Percentiles rank a stretch among this genome's conserved stretches.
Conservation (phyloP, 2,797 vertebrate species). For the Yasuhikotakia modesta region DNA sequence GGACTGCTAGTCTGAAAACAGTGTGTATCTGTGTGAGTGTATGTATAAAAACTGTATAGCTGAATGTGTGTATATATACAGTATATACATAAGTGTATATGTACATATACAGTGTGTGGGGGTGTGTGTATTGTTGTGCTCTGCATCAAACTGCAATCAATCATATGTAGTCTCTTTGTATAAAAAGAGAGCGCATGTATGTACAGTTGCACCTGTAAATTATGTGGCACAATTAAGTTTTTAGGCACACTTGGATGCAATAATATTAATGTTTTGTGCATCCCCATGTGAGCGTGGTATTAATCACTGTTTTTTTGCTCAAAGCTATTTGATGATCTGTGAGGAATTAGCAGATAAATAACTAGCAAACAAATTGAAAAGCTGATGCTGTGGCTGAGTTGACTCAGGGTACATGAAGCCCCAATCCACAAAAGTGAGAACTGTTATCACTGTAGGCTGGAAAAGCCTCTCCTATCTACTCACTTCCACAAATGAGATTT, state of each 20-base stretch:
- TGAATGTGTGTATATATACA: no score
- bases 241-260: not conserved
- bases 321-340: constrained; percentile 6
- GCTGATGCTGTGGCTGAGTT: not conserved
- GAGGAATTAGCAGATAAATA: constrained; percentile 49
- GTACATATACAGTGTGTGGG: no score
- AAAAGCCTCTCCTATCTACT: constrained; percentile 37
- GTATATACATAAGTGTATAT: not conserved
- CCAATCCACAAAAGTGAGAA: constrained; percentile 6
- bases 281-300: constrained; percentile 66
- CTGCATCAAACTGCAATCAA: not conserved
- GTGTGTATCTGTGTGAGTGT: not conserved
- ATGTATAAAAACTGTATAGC: not conserved
- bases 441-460: constrained; percentile 45
- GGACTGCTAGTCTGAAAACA: not conserved
- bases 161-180: not conserved
- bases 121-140: no score
- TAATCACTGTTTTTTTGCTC: constrained; percentile 44
- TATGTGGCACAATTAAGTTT: not conserved
- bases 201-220: no score
- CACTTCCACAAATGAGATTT: constrained; percentile 39
- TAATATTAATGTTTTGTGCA: constrained; percentile 62
- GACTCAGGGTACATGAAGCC: not conserved
- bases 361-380: constrained; percentile 49
- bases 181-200: not conserved